Evolutionary conservation across 2,113 vertebrate genomes (phyloP), one percentile per base, ranked within the genome.

Genomic region (Apteryx mantelli): DNA sequence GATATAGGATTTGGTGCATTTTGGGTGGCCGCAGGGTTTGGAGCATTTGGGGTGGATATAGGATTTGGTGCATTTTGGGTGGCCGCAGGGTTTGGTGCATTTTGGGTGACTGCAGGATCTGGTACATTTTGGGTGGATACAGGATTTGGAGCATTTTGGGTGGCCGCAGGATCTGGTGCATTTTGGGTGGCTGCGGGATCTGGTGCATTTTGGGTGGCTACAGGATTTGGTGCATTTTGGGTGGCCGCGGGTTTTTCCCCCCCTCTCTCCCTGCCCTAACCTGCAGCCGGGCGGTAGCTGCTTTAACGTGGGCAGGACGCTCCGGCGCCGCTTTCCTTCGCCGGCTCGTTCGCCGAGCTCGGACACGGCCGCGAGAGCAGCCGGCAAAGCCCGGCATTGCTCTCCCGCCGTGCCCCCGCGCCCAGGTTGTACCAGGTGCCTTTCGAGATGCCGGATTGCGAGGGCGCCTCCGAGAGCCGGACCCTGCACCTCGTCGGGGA

Each of bases 401-500:
- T 44, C 42, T 44, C 42, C 42, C 42, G 42, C 42, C 44, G 44
- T 46, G 44, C 44, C 44, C 15, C 56, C 9, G 56, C 58, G 44
- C 20, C 52, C 82, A 99, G 99, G 98, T 98, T 99, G 96, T 98
- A 98, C 96, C 96, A 97, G 85, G 65, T 98, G 56, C 79, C 97
- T 22, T 99, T 98, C 69, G 7, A 91, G 15, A 98, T 99, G 95
- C 98, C 99, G 1, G 53, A 61, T 17, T 99, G 99, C 55, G 56
- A 71, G 1, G 60, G 21, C 0, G 79, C 66, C 2, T 34, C 95
- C 3, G 73, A 71, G 5, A 66, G 89, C n/a, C 50, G 40, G 9
- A 94, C 40, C 42, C 91, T 98, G 82, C 94, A 97, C 92, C 98
- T 99, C 91, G 81, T 93, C 9, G 99, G 99, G 19, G 98, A 99